phyloP scores from a whole-genome alignment of 2,797 vertebrate genomes.

The Helarctos malayanus region DNA sequence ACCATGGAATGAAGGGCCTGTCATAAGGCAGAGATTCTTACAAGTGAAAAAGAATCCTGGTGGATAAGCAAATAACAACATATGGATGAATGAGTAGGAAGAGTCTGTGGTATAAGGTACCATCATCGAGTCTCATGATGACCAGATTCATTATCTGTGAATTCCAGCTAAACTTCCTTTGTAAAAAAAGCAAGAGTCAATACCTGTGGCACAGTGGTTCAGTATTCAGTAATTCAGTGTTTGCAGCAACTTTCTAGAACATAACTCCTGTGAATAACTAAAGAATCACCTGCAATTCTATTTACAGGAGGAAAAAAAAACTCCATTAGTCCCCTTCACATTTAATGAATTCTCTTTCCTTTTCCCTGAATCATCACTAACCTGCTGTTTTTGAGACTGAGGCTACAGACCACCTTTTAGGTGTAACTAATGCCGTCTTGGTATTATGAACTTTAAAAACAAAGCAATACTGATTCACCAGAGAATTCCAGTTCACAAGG shows the following conservation, averaged over 20 bases:
- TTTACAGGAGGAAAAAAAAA: background rate
- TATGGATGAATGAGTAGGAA: constrained; percentile 39
- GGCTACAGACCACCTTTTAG: background rate
- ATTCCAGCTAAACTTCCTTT: background rate
- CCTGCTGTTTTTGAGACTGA: background rate
- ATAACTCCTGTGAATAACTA: background rate
- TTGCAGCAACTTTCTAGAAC: background rate
- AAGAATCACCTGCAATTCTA: background rate
- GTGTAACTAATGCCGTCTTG: background rate
- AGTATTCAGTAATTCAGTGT: background rate
- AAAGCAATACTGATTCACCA: background rate
- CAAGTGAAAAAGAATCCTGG: constrained; percentile 61
- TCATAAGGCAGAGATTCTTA: background rate
- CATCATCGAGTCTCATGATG: background rate
- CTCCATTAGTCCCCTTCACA: background rate
- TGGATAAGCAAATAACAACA: constrained; percentile 55
- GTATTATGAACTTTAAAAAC: constrained; percentile 7
- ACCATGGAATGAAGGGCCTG: background rate
- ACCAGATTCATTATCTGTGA: background rate
- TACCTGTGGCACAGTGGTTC: background rate
- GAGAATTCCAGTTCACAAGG: background rate
- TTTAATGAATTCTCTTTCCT: background rate
- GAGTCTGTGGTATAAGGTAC: background rate
- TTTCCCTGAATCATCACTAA: background rate
- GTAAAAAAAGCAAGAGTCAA: background rate